Evolutionary conservation across 2,797 vertebrate genomes (phyloP), one percentile per base, ranked within the genome.

Genomic region (Notolabrus celidotus): DNA sequence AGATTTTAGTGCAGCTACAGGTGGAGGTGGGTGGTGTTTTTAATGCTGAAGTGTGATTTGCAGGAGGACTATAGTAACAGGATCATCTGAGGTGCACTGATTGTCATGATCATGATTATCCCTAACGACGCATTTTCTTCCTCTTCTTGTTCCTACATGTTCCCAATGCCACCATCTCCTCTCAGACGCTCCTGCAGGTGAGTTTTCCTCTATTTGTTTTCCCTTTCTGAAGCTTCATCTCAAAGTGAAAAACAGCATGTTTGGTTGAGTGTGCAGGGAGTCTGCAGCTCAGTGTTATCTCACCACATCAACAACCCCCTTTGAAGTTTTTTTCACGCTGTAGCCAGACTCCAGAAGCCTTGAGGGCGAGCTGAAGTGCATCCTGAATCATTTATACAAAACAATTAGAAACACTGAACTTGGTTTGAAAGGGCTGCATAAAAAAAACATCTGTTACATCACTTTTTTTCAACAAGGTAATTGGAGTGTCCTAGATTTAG

Each of bases 161-260:
- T 54, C 36, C 52, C 31, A 1, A 22, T 47, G 60, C 43, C 67
- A 3, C 45, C 72, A 5, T 55, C 71, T 55, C 47, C 59, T 25
- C 72, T 16, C 93, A 99, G 97, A 99, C 97, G 0, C 95, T 99
- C 55, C 83, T 99, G 87, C 96, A 98, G 95, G 97, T 98, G 88
- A 96, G 96, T 93, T 3, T 49, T 34, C 27, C 38, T 49, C 23
- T 31, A 1, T 64, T 82, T 50, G 8, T 78, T 72, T 53, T 54
- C 50, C 14, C n/a, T n/a, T n/a, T 49, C 23, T 2, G 42, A 62
- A 17, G 70, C 67, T 52, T 29, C 0, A 4, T 68, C 66, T 38
- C 49, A 19, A 22, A 46, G 59, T n/a, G 14, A 54, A 51, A 50
- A 55, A 15, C 29, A 10, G 45, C 31, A 9, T 47, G 23, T 72